Base-by-base conservation (phyloP, 2,888 invertebrate genomes). In the Gonocerus acuteangulatus region DNA sequence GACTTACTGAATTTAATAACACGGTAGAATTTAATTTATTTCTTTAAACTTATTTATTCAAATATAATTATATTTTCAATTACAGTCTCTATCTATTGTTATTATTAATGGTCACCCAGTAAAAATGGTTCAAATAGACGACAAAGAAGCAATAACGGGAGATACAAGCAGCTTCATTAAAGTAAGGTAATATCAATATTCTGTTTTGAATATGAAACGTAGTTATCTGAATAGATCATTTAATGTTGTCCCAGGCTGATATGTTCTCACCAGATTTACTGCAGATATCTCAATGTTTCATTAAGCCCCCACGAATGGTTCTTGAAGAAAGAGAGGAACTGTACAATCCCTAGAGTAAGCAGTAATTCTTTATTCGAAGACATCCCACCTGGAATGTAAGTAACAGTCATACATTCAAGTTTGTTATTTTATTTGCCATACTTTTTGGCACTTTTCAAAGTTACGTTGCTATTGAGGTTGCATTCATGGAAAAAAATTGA, bases 281-380 rank as follows among this genome's bases (percentile, higher is more conserved):
- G 57, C 16, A 23, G 16, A 11, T 7, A 47, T 32, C n/a, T 18
- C 15, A 32, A 2, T 19, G 22, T 57, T 9, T 27, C 27, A 22
- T 21, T 57, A 13, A 36, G 23, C 13, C 47, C 57, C 7, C 23
- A 47, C 15, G 44, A 42, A 13, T 57, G 57, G 57, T 47, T 27
- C 2, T 27, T 47, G 7, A 44, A 47, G 34, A 57, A 27, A 13
- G 44, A 34, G 1, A 57, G 27, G 45, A 9, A 15, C 0, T 18
- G 16, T 0, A 23, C 18, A 11, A 54, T 19, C 7, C 22, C 39
- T 2, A 16, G 1, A 7, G 16, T 15, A 7, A 21, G 16, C 1
- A 11, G 34, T n/a, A 6, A 51, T 34, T 15, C 19, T 18, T 11
- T 54, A 4, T 34, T 36, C 6, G 15, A 36, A 22, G 27, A 42